Conservation (phyloP, 2,113 vertebrate genomes). For the Barbus barbus region DNA sequence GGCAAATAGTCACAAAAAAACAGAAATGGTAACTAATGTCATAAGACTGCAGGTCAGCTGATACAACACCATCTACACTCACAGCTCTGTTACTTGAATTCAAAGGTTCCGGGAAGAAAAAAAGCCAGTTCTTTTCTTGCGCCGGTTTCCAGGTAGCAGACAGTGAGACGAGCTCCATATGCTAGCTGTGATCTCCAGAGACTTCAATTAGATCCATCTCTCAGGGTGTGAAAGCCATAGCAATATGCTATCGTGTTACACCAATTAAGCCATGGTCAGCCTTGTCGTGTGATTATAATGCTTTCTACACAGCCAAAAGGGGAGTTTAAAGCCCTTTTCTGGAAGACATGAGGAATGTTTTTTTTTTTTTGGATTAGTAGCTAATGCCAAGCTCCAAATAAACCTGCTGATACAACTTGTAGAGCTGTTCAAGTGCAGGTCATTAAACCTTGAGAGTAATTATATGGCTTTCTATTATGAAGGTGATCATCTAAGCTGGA, state of each 20-base stretch:
- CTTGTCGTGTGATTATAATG: conserved; percentile 3
- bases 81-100: conserved; percentile 9
- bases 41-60: conserved; percentile 47
- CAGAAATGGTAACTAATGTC: conserved; percentile 21
- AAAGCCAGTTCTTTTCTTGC: conserved; percentile 36
- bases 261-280: conserved; percentile 33
- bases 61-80: conserved; percentile 46
- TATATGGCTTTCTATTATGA: conserved; percentile 47
- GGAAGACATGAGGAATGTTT: neutral
- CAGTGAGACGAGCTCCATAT: conserved; percentile 30
- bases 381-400: conserved; percentile 3
- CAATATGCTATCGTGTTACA: conserved; percentile 19
- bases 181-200: conserved; percentile 32
- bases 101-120: too few species aligned
- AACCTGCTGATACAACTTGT: neutral
- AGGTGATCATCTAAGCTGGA: conserved; percentile 31
- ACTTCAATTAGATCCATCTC: conserved; percentile 10
- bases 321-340: conserved; percentile 1
- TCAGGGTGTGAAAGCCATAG: conserved; percentile 27
- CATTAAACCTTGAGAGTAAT: conserved; percentile 51
- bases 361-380: neutral
- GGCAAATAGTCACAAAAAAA: neutral
- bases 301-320: neutral
- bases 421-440: conserved; percentile 4
- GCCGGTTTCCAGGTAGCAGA: conserved; percentile 41